phyloP scores from a whole-genome alignment of 2,888 invertebrate species.

The Catotricha subobsoleta region DNA sequence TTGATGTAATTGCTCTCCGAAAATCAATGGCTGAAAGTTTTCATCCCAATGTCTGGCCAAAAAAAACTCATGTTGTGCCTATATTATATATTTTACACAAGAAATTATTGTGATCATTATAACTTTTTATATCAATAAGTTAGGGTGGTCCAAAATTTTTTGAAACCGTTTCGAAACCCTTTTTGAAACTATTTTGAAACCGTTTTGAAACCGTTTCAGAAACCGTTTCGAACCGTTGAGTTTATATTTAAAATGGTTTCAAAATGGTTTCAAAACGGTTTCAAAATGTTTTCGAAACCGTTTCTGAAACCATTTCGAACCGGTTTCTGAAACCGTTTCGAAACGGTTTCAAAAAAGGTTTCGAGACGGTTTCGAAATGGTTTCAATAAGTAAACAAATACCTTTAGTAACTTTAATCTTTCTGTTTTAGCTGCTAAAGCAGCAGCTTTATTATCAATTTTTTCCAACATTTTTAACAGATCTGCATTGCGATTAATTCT shows the following conservation, averaged over 20 bases:
- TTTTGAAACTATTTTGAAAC: too few species aligned
- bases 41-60: background rate
- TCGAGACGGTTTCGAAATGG: too few species aligned
- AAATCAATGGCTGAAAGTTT: background rate
- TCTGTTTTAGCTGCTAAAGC: slow-evolving; percentile 40
- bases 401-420: slow-evolving; percentile 36
- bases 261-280: too few species aligned
- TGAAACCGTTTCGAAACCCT: too few species aligned
- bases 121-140: background rate
- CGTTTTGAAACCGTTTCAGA: too few species aligned
- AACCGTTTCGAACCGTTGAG: too few species aligned
- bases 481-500: slow-evolving; percentile 41
- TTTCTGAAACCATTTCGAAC: too few species aligned
- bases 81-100: background rate
- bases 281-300: too few species aligned
- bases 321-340: too few species aligned
- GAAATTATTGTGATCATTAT: background rate
- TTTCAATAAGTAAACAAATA: slow-evolving; percentile 15
- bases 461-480: slow-evolving; percentile 36
- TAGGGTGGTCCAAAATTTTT: too few species aligned
- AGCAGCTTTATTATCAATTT: slow-evolving; percentile 37
- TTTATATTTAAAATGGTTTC: too few species aligned
- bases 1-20: background rate
- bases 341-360: too few species aligned
- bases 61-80: slow-evolving; percentile 5